phyloP scores from a whole-genome alignment of 2,888 invertebrate genomes.

The Callyntrura guangdongensis region DNA sequence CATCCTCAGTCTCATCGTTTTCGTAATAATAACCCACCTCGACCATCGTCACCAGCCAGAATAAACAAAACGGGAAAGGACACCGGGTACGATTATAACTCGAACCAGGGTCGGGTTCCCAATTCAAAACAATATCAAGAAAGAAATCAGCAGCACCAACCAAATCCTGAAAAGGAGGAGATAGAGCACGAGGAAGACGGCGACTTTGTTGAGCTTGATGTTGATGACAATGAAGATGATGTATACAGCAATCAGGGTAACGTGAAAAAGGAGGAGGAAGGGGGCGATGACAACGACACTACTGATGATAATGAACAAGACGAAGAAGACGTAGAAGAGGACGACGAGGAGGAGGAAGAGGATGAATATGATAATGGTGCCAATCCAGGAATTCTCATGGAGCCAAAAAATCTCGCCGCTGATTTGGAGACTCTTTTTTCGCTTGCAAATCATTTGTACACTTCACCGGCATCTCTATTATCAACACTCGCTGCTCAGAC shows the following conservation, averaged over 20 bases:
- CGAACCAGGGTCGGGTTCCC: background rate
- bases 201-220: constrained; percentile 59
- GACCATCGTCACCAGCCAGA: constrained; percentile 49
- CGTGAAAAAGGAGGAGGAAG: constrained; percentile 68
- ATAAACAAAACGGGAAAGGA: constrained; percentile 51
- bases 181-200: constrained; percentile 38
- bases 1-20: constrained; percentile 46
- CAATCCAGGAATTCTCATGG: constrained; percentile 42
- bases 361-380: constrained; percentile 60
- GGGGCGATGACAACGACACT: constrained; percentile 60
- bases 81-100: constrained; percentile 1
- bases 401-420: constrained; percentile 76
- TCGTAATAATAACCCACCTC: constrained; percentile 43
- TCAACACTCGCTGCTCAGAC: constrained; percentile 48
- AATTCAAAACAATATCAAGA: constrained; percentile 14
- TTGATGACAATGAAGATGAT: constrained; percentile 67
- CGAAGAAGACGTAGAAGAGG: constrained; percentile 45
- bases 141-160: constrained; percentile 18
- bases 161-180: constrained; percentile 42
- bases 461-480: constrained; percentile 74
- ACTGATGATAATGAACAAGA: constrained; percentile 42
- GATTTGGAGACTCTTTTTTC: constrained; percentile 82
- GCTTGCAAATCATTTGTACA: constrained; percentile 82
- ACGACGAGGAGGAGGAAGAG: constrained; percentile 70
- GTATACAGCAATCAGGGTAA: constrained; percentile 41